phyloP scores from a whole-genome alignment of 2,888 invertebrate genomes.

The Drosophila pegasa region DNA sequence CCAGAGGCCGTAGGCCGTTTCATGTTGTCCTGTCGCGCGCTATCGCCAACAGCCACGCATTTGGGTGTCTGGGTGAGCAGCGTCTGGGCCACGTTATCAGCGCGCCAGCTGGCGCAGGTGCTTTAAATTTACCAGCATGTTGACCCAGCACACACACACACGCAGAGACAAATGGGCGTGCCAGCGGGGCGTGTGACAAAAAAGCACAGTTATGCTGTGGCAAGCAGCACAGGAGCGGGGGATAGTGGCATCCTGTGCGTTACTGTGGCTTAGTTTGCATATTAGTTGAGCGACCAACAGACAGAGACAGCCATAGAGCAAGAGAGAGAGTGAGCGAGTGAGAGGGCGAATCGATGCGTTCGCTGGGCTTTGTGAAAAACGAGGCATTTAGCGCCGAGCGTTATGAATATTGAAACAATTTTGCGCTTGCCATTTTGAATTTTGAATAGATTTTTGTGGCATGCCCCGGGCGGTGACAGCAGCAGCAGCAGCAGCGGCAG shows the following conservation, averaged over 20 bases:
- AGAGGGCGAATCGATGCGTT: slow-evolving; percentile 41
- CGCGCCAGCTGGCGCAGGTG: slow-evolving; percentile 59
- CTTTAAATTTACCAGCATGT: slow-evolving; percentile 74
- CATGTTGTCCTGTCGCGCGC: slow-evolving; percentile 40
- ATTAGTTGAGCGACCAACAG: slow-evolving; percentile 40
- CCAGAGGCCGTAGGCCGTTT: slow-evolving; percentile 38
- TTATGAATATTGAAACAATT: slow-evolving; percentile 81
- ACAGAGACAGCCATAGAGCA: too few species aligned
- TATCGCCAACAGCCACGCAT: slow-evolving; percentile 69
- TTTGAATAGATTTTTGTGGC: slow-evolving; percentile 67
- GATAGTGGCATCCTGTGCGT: slow-evolving; percentile 9
- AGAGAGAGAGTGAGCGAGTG: slow-evolving; percentile 5
- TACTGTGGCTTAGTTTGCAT: slow-evolving; percentile 57
- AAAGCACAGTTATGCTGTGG: slow-evolving; percentile 10
- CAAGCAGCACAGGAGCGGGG: background rate
- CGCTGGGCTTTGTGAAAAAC: slow-evolving; percentile 48
- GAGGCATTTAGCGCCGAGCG: slow-evolving; percentile 76
- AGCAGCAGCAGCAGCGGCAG: slow-evolving; percentile 3
- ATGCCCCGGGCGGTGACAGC: slow-evolving; percentile 17
- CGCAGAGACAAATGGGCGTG: slow-evolving; percentile 17
- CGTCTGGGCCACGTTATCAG: slow-evolving; percentile 65
- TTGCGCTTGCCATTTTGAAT: slow-evolving; percentile 80
- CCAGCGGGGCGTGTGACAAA: slow-evolving; percentile 46
- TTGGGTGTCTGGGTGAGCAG: slow-evolving; percentile 10
- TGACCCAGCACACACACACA: slow-evolving; percentile 53